phyloP scores from a whole-genome alignment of 2,113 vertebrate genomes.

The Pelobates fuscus region DNA sequence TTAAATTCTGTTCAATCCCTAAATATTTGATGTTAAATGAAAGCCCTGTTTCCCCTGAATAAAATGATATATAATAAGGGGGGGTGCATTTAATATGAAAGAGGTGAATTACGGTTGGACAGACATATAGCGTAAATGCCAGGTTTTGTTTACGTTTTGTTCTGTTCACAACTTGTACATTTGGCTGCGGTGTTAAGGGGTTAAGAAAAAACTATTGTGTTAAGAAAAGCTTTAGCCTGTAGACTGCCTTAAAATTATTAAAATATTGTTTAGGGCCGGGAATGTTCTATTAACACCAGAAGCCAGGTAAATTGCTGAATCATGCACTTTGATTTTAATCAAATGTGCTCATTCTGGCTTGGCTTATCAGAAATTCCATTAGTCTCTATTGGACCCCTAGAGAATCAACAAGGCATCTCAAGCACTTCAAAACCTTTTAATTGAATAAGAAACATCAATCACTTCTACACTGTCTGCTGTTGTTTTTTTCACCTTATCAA shows the following conservation, averaged over 20 bases:
- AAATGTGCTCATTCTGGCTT: slow-evolving; percentile 48
- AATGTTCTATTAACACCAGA: slow-evolving; percentile 11
- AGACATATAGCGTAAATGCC: no score
- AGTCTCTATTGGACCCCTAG: slow-evolving; percentile 44
- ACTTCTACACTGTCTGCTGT: slow-evolving; percentile 31
- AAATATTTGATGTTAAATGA: no score
- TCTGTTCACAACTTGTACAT: no score
- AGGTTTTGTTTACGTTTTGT: no score
- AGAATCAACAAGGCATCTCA: slow-evolving; percentile 36
- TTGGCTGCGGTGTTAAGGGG: no score
- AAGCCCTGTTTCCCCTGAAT: no score
- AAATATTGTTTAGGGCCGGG: slow-evolving; percentile 7
- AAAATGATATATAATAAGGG: no score
- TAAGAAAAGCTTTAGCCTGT: no score
- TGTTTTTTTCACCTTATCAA: slow-evolving; percentile 45
- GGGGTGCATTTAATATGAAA: no score
- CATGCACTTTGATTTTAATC: slow-evolving; percentile 48
- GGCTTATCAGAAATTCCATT: slow-evolving; percentile 51
- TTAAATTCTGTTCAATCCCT: no score
- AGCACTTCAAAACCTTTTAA: slow-evolving; percentile 50
- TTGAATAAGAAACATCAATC: slow-evolving; percentile 50
- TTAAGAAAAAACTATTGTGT: no score
- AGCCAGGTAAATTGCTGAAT: slow-evolving; percentile 42
- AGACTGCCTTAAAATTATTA: slow-evolving; percentile 6
- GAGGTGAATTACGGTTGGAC: no score